phyloP scores from a whole-genome alignment of 2,888 invertebrate genomes.

The Nesidiocoris tenuis region DNA sequence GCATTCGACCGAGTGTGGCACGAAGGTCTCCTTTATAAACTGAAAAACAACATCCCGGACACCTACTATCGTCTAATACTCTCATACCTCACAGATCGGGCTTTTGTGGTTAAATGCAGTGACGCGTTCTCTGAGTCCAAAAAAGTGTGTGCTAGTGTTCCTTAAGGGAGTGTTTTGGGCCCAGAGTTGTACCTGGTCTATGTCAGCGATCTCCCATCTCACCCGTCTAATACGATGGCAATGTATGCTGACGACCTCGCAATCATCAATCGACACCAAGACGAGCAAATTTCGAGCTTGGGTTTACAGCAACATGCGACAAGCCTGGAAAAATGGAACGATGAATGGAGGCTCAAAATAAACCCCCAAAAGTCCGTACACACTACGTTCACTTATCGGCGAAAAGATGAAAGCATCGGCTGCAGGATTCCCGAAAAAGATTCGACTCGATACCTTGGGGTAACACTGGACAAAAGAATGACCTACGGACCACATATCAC shows the following conservation, averaged over 20 bases:
- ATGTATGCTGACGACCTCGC: slow-evolving; percentile 13
- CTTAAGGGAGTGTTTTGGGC: slow-evolving; percentile 21
- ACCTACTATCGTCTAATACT: slow-evolving; percentile 11
- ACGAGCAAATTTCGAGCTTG: neutral
- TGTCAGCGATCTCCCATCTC: slow-evolving; percentile 6
- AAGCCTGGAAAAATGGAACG: slow-evolving; percentile 11
- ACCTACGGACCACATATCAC: too few relatives aligned
- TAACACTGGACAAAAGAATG: too few relatives aligned
- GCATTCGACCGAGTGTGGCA: slow-evolving; percentile 25
- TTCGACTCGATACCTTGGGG: too few relatives aligned
- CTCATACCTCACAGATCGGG: slow-evolving; percentile 1
- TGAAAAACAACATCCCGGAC: neutral
- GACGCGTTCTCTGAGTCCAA: neutral
- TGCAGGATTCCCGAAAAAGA: too few relatives aligned
- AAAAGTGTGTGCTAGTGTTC: slow-evolving; percentile 2
- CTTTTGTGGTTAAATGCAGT: slow-evolving; percentile 14
- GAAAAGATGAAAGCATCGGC: too few relatives aligned
- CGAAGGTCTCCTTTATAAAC: slow-evolving; percentile 3
- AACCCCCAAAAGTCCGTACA: slow-evolving; percentile 8
- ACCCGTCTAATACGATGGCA: neutral
- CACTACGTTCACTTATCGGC: neutral
- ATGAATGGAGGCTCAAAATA: slow-evolving; percentile 8
- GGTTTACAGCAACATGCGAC: neutral
- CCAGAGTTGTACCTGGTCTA: too few relatives aligned
- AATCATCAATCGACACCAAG: neutral